phyloP scores from a whole-genome alignment of 2,113 vertebrate genomes.

The Paramormyrops kingsleyae region DNA sequence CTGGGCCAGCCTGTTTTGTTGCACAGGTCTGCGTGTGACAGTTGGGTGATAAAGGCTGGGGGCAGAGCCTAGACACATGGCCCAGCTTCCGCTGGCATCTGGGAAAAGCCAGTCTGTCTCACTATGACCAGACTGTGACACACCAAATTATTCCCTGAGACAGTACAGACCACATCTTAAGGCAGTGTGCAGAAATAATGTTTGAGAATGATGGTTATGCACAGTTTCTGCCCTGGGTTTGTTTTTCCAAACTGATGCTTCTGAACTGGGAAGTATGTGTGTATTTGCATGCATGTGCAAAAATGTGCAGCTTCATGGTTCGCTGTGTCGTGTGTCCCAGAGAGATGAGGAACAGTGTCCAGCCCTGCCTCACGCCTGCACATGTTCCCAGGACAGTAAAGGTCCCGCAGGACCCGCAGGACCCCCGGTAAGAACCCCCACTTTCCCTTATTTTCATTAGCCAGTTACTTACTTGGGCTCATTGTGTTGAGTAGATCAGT shows the following conservation, averaged over 20 bases:
- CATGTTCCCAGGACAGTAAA: conserved; percentile 86
- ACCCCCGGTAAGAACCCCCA: conserved; percentile 70
- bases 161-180: not conserved
- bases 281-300: not conserved
- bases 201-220: not conserved
- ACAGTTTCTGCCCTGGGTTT: not conserved
- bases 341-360: conserved; percentile 87
- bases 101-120: not conserved
- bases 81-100: not conserved
- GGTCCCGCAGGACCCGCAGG: conserved; percentile 79
- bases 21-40: not conserved
- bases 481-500: not conserved
- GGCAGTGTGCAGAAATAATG: not conserved
- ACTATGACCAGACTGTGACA: not conserved
- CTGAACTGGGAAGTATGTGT: not conserved
- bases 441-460: not conserved
- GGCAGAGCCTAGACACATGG: not conserved
- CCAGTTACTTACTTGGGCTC: not conserved
- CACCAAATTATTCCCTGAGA: not conserved
- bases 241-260: not conserved
- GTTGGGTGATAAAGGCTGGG: not conserved
- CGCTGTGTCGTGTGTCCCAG: conserved; percentile 52
- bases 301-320: not conserved
- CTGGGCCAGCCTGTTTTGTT: not conserved
- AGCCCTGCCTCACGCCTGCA: conserved; percentile 82